Evolutionary conservation across 2,797 vertebrate species (phyloP).

Genomic region (Cirrhinus mrigala): DNA sequence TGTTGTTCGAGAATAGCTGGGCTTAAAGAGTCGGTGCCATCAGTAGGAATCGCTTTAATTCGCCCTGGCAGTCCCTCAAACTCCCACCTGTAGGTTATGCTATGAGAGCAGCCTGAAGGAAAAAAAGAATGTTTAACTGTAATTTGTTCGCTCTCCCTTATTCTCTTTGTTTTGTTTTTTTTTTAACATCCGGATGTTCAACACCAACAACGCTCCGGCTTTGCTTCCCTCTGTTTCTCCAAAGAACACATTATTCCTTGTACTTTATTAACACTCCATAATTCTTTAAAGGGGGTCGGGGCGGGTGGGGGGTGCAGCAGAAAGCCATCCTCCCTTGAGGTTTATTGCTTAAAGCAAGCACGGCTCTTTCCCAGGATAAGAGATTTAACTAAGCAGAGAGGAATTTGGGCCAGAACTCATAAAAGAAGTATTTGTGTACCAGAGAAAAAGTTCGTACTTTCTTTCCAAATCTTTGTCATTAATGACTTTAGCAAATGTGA

Average conservation of each 20-base stretch:
- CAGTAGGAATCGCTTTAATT: constrained; percentile 57
- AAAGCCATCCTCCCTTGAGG: constrained; percentile 75
- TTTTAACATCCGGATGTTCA: constrained; percentile 54
- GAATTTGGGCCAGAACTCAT: constrained; percentile 80
- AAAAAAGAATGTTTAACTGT: constrained; percentile 10
- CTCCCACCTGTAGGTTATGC: constrained; percentile 58
- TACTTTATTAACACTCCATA: constrained; percentile 76
- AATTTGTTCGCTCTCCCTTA: not conserved
- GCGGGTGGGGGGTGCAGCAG: constrained; percentile 54
- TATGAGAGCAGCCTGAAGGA: constrained; percentile 49
- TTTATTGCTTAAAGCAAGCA: constrained; percentile 78
- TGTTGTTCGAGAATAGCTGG: constrained; percentile 58
- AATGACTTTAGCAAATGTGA: constrained; percentile 87
- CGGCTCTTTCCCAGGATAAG: constrained; percentile 80
- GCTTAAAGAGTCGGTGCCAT: constrained; percentile 52
- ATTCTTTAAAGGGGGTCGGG: constrained; percentile 68
- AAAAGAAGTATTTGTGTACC: constrained; percentile 82
- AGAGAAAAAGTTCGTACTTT: constrained; percentile 78
- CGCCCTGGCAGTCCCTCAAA: constrained; percentile 43
- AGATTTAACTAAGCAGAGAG: constrained; percentile 78
- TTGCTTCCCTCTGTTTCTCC: constrained; percentile 68
- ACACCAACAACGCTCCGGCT: constrained; percentile 52
- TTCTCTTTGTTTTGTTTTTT: constrained; percentile 46
- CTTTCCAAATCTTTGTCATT: constrained; percentile 82
- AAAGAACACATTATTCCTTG: constrained; percentile 73